Evolutionary conservation across 2,888 invertebrate species (phyloP).

Genomic region (Philhelius pedissequus): DNA sequence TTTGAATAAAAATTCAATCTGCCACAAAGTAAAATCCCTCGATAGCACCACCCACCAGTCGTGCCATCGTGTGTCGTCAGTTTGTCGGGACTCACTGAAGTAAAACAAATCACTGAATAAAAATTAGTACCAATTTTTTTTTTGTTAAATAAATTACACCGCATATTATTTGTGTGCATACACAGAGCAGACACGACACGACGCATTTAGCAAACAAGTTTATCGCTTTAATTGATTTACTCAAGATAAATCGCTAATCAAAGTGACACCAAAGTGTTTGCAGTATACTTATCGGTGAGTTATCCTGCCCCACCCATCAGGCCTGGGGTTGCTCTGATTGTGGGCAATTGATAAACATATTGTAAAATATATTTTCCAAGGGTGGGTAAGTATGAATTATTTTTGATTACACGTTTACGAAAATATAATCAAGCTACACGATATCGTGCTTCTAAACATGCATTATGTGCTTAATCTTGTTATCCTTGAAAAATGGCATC

Average conservation of each 20-base stretch:
- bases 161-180: background rate
- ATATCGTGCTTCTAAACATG: background rate
- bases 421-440: background rate
- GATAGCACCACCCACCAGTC: background rate
- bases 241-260: slow-evolving; percentile 48
- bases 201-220: slow-evolving; percentile 36
- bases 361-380: slow-evolving; percentile 27
- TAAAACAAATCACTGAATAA: background rate
- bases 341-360: slow-evolving; percentile 62
- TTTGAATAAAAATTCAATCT: slow-evolving; percentile 38
- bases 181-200: background rate
- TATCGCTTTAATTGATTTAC: slow-evolving; percentile 66
- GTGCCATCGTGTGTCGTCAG: background rate
- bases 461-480: background rate
- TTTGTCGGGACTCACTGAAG: background rate
- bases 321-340: slow-evolving; percentile 1
- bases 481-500: slow-evolving; percentile 50
- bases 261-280: slow-evolving; percentile 62
- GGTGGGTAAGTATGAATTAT: slow-evolving; percentile 32
- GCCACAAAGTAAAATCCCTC: background rate
- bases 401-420: background rate
- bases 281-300: slow-evolving; percentile 32
- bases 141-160: background rate
- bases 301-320: background rate
- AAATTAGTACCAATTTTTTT: background rate